Percentiles rank a stretch among this genome's conserved stretches.
phyloP scores from a whole-genome alignment of 1,140 invertebrate species.

The Samia ricini region DNA sequence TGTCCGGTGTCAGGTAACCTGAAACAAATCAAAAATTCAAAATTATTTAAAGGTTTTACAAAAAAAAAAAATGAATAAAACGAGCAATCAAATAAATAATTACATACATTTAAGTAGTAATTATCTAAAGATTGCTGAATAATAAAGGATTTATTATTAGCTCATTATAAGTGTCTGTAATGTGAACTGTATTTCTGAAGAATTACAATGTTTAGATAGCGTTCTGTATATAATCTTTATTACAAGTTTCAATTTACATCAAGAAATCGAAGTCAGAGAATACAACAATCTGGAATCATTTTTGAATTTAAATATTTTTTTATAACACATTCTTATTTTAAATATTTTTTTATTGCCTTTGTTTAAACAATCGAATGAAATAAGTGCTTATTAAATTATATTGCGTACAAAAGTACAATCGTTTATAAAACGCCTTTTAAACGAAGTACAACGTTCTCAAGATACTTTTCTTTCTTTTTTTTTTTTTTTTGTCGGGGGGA shows the following conservation, averaged over 20 bases:
- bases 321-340: no score
- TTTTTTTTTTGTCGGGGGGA: no score
- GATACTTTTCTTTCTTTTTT: not conserved
- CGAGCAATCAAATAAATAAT: not conserved
- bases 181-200: no score
- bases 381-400: not conserved
- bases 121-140: no score
- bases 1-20: conserved; percentile 83
- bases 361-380: not conserved
- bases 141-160: no score
- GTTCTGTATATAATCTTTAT: no score
- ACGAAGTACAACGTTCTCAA: not conserved
- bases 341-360: not conserved
- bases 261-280: no score
- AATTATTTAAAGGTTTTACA: conserved; percentile 4
- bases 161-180: no score
- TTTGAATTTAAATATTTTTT: no score
- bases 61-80: not conserved
- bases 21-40: conserved; percentile 53
- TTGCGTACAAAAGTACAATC: not conserved
- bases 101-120: not conserved
- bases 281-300: no score
- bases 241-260: no score
- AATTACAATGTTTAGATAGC: no score
- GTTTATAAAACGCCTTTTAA: not conserved